These are phyloP conservation scores for Brachyhypopomus occidentalis DNA, from an alignment of 2,113 vertebrate genomes.

Conservation along the genomic window DNA sequence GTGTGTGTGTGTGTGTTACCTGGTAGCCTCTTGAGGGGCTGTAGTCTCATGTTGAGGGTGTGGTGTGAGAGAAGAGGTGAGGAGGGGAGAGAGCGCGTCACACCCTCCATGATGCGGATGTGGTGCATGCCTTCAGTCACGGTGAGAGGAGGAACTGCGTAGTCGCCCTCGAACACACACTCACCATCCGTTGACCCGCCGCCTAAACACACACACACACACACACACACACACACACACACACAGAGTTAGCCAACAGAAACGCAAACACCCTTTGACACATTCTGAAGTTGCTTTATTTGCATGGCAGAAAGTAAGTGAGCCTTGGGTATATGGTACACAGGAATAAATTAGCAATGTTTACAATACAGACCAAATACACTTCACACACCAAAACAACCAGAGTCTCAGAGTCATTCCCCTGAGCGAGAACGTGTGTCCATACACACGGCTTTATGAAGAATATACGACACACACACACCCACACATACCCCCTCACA, in stretches of 20 bases:
- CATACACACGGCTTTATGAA: too few relatives aligned
- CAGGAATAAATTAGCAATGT: too few relatives aligned
- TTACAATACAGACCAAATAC: too few relatives aligned
- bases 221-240: background rate
- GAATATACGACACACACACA: too few relatives aligned
- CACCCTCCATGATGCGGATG: slow-evolving; percentile 93
- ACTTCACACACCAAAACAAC: too few relatives aligned
- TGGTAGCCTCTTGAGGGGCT: slow-evolving; percentile 89
- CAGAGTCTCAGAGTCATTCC: too few relatives aligned
- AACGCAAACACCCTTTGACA: too few relatives aligned
- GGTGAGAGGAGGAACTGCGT: slow-evolving; percentile 79
- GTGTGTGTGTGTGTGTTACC: slow-evolving; percentile 63
- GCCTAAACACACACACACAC: slow-evolving; percentile 64
- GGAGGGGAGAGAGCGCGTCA: slow-evolving; percentile 90
- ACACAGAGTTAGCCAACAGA: background rate
- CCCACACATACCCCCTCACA: too few relatives aligned
- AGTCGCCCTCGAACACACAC: slow-evolving; percentile 88
- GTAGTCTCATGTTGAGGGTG: slow-evolving; percentile 89
- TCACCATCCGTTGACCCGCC: slow-evolving; percentile 84
- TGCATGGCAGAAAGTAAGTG: too few relatives aligned
- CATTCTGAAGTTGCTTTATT: too few relatives aligned
- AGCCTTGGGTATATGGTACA: too few relatives aligned
- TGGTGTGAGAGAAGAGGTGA: slow-evolving; percentile 91
- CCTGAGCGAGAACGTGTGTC: too few relatives aligned
- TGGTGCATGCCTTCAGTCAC: slow-evolving; percentile 93